A percentile compares a stretch with the other conserved stretches of the same genome.
These are phyloP conservation scores for Mastomys natalensis DNA, from an alignment of 2,113 vertebrate genomes.

Conservation along the genomic window DNA sequence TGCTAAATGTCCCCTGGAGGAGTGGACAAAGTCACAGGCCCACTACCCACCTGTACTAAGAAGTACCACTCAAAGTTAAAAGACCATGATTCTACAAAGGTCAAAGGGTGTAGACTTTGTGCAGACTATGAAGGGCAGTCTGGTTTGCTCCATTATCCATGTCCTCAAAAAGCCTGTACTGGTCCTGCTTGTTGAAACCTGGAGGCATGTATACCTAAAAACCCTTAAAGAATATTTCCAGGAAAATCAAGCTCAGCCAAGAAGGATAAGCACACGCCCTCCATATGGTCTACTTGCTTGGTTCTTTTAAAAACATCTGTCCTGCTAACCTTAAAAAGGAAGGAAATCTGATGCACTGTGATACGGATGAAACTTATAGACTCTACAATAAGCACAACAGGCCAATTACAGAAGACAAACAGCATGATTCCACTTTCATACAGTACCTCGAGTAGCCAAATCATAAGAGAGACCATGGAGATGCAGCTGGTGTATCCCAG, in stretches of 20 bases:
- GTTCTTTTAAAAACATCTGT: background rate
- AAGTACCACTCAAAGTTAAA: background rate
- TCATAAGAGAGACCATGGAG: background rate
- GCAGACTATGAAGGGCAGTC: background rate
- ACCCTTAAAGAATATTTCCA: background rate
- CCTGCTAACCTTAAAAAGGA: background rate
- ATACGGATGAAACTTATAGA: background rate
- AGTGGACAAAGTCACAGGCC: background rate
- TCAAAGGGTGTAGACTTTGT: background rate
- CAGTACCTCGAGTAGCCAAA: background rate
- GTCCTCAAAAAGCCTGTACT: background rate
- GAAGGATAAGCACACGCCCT: background rate
- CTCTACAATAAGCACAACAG: background rate
- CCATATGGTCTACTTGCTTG: background rate
- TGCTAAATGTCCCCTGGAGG: background rate
- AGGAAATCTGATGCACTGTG: background rate
- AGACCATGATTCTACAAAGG: background rate
- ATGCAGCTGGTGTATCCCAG: background rate
- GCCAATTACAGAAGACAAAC: background rate
- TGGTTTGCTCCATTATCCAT: background rate
- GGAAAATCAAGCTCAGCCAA: background rate
- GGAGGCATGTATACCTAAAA: slow-evolving; percentile 24
- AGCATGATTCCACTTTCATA: background rate
- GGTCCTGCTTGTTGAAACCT: background rate
- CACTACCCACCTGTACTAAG: background rate